Evolutionary conservation across 2,888 invertebrate species (phyloP).

Genomic region (Scaptomyza polygonia): DNA sequence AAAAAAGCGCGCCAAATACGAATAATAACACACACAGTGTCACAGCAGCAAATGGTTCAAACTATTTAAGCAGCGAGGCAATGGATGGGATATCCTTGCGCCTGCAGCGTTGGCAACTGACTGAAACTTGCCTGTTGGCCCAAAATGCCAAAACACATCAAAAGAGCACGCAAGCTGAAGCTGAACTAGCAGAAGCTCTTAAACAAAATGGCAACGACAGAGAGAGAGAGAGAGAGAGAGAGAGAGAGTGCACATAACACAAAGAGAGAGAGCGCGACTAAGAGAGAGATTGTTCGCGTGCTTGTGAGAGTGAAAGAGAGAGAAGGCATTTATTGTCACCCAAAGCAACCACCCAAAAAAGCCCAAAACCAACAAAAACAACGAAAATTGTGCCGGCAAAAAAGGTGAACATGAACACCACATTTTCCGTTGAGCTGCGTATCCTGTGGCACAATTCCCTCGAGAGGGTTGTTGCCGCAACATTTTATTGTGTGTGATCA

Average conservation of each 20-base stretch:
- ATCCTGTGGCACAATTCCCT: constrained; percentile 45
- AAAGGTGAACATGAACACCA: neutral
- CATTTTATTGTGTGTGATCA: constrained; percentile 41
- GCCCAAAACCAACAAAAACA: constrained; percentile 11
- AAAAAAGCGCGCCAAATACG: constrained; percentile 62
- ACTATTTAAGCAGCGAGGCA: neutral
- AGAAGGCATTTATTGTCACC: constrained; percentile 27
- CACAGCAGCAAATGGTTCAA: neutral
- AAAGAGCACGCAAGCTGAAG: constrained; percentile 21
- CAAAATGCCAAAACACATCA: constrained; percentile 50
- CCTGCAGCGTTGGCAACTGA: constrained; percentile 80
- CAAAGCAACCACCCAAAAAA: constrained; percentile 54
- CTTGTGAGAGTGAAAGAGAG: constrained; percentile 8
- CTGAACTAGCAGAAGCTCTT: constrained; percentile 52
- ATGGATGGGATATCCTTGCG: constrained; percentile 77
- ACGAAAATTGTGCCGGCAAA: constrained; percentile 35
- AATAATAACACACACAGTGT: neutral
- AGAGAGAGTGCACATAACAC: constrained; percentile 3
- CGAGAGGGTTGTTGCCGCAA: constrained; percentile 60
- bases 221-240: constrained; percentile 18
- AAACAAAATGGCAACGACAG: constrained; percentile 64
- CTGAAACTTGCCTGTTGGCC: constrained; percentile 67
- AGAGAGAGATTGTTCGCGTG: neutral
- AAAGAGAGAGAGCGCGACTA: constrained; percentile 15
- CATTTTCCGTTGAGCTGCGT: neutral